Evolutionary conservation across 2,113 vertebrate genomes (phyloP), one percentile per base, ranked within the genome.

Genomic region (Jacana jacana): DNA sequence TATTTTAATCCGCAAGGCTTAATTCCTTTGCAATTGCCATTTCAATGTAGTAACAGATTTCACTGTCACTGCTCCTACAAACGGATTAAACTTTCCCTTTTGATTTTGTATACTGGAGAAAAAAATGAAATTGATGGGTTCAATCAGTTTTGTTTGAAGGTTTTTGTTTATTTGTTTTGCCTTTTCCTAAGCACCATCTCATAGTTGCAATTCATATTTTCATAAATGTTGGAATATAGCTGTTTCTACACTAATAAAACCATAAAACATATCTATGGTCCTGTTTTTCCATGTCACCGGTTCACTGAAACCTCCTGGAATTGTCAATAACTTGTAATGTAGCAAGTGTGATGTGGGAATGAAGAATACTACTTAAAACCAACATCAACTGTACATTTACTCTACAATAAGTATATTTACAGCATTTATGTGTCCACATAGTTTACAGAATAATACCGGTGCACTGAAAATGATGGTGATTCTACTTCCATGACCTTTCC

Each of bases 1-100:
- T 86, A 91, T 94, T 94, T 81, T 96, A 96, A 97, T 95, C 90
- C 83, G 79, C 2, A 1, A 79, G 25, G 39, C 60, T 89, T 95
- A 96, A 91, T 75, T 92, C 77, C 65, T 86, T 81, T 91, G 83
- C 80, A 91, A 86, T 86, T 12, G 1, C 37, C 48, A 88, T 94
- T 95, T 95, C 82, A 83, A 31, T 81, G 65, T 51, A 76, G 63
- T 77, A 88, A 49, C 70, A 8, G 15, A 92, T 79, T 91, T 82
- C 80, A 81, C 89, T 77, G 52, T 35, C 76, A 86, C 60, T 94
- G 9, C 25, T 86, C 61, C 76, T 86, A 86, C 68, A 90, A 86
- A 92, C 37, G 42, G 68, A 93, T 95, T 96, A 81, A 84, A 44
- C 27, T 65, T 80, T 66, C 64, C n/a, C 33, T 54, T 46, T 4